Evolutionary conservation across 2,113 vertebrate species (phyloP).

Genomic region (Apteryx owenii): DNA sequence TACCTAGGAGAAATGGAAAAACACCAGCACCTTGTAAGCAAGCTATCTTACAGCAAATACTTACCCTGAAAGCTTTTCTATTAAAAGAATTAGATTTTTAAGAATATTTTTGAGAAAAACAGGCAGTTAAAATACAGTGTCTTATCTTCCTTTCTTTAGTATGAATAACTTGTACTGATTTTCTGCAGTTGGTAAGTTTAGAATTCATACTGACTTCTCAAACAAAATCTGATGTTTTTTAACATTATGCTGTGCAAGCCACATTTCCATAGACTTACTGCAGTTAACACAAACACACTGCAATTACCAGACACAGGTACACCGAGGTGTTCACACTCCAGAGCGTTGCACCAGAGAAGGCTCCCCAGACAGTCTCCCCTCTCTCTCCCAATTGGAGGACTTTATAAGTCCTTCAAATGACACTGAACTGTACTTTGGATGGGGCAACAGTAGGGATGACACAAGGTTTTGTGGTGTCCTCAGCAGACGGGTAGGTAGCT

Average conservation of each 20-base stretch:
- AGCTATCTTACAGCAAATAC: neutral
- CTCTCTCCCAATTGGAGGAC: neutral
- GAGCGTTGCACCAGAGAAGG: neutral
- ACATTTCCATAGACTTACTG: neutral
- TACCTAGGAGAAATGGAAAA: conserved; percentile 3
- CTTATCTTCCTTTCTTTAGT: neutral
- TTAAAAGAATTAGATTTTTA: neutral
- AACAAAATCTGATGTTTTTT: neutral
- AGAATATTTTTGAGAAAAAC: neutral
- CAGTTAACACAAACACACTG: fast-evolving
- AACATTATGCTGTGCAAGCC: neutral
- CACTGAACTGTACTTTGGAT: neutral
- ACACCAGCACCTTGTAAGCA: neutral
- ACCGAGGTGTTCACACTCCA: neutral
- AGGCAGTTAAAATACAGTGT: neutral
- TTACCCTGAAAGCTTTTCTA: conserved; percentile 9
- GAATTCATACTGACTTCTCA: conserved; percentile 50
- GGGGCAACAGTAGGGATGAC: neutral
- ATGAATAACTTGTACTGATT: neutral
- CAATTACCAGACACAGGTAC: neutral
- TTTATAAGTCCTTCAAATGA: fast-evolving
- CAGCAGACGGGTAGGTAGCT: neutral
- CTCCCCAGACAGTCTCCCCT: neutral
- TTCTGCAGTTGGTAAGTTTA: neutral
- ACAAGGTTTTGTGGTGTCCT: fast-evolving